Evolutionary conservation across 2,113 vertebrate species (phyloP).

Genomic region (Rhabdornis inornatus): DNA sequence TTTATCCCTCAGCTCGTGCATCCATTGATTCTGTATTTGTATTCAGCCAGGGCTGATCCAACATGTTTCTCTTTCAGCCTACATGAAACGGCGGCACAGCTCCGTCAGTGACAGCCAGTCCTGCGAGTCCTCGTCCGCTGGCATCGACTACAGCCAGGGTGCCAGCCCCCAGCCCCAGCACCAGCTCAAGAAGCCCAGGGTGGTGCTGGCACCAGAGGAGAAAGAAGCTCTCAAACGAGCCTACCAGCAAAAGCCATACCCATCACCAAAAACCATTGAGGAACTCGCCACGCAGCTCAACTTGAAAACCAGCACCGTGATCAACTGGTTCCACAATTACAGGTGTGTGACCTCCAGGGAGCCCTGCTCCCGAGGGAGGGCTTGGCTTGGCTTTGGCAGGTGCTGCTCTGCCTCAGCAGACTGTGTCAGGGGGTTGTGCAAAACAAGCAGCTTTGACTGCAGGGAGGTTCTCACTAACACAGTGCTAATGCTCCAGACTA

Average conservation of each 20-base stretch:
- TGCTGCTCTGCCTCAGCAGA: background rate
- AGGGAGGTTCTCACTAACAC: background rate
- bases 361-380: background rate
- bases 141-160: constrained; percentile 85
- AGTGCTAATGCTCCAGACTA: background rate
- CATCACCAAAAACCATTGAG: constrained; percentile 96
- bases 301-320: constrained; percentile 92
- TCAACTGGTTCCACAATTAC: constrained; percentile 87
- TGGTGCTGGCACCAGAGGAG: constrained; percentile 93
- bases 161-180: constrained; percentile 90
- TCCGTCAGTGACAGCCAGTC: constrained; percentile 90
- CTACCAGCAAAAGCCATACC: constrained; percentile 98
- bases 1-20: background rate
- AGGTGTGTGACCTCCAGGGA: constrained; percentile 48
- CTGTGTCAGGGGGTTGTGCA: background rate
- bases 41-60: background rate
- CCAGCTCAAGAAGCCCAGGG: constrained; percentile 91
- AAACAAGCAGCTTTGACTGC: background rate
- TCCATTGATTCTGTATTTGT: background rate
- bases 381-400: background rate
- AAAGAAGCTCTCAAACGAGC: constrained; percentile 92
- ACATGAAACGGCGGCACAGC: constrained; percentile 95
- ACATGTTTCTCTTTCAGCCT: constrained; percentile 73
- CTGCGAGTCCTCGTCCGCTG: constrained; percentile 77
- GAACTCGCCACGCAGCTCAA: constrained; percentile 97